These are phyloP conservation scores for Pterocles orientalis DNA, from an alignment of 2,113 vertebrate species.

Conservation along the genomic window DNA sequence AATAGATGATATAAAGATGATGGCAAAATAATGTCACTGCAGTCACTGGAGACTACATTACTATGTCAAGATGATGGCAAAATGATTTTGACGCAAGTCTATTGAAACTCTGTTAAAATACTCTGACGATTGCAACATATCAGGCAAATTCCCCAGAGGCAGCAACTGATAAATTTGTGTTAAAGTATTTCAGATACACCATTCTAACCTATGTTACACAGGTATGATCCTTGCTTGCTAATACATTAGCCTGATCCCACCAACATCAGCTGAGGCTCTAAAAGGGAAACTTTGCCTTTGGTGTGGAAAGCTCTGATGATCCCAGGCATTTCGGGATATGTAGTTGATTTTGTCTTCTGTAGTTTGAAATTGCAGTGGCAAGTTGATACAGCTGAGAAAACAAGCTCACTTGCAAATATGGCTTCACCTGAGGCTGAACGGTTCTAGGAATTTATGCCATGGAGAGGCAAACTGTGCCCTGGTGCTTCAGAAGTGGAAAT, in stretches of 20 bases:
- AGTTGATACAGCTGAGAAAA: background rate
- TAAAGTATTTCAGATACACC: constrained; percentile 4
- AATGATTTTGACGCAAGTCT: constrained; percentile 61
- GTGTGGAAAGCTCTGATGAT: background rate
- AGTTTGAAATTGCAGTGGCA: background rate
- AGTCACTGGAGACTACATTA: constrained; percentile 66
- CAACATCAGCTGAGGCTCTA: background rate
- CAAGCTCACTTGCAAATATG: background rate
- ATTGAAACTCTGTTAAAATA: constrained; percentile 63
- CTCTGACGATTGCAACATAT: constrained; percentile 58
- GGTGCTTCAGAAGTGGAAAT: background rate
- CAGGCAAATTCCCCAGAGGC: constrained; percentile 21
- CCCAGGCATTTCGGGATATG: background rate
- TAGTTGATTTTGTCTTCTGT: background rate
- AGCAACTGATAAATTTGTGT: constrained; percentile 13
- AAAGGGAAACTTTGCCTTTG: background rate
- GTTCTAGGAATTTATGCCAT: background rate
- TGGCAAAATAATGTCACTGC: constrained; percentile 73
- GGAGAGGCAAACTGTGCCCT: background rate
- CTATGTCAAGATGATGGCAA: constrained; percentile 67
- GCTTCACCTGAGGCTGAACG: background rate
- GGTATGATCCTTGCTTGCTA: background rate
- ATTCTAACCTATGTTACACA: background rate
- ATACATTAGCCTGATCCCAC: background rate
- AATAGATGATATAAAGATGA: constrained; percentile 59